Base-by-base conservation (phyloP, 1,140 invertebrate genomes). In the Chrysoperla carnea region DNA sequence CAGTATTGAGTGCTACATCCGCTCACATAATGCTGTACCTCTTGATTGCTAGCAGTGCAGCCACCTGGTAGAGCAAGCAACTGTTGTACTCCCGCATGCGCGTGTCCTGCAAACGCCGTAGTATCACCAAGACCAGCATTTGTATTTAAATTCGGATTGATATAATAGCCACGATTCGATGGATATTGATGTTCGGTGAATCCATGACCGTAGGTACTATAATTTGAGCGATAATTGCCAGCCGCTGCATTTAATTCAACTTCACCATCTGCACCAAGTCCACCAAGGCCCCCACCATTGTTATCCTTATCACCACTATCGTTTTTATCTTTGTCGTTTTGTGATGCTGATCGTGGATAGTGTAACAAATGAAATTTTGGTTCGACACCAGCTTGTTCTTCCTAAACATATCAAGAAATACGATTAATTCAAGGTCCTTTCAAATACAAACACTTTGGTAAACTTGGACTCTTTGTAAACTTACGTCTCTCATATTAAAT, bases 401-500 rank as follows among this genome's bases (percentile, higher is more conserved):
- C 77, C 77, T 81, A 42, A 29, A 23, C 23, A 50, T 13, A 45
- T 9, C 39, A 55, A 52, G 9, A 39, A 36, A 40, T n/a, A 39
- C 37, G 12, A 37, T 27, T 37, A 36, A 5, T 4, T 6, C 8
- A 39, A 42, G 46, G 11, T 39, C n/a, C n/a, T n/a, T n/a, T 36
- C 40, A 3, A 42, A 35, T 36, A 0, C 15, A n/a, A n/a, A 43
- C 38, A 14, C 8, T 23, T 11, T 29, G 23, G 36, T 42, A 27
- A 12, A 42, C 17, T 42, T 35, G 36, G 17, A 15, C 41, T 15
- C n/a, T n/a, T n/a, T n/a, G n/a, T n/a, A n/a, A 48, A 70, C 80
- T 86, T 63, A 92, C 91, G 65, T 95, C 91, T 72, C 91, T 70
- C 66, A 98, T 78, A 59, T 94, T 91, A 62, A 93, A 97, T 1